Evolutionary conservation across 2,888 invertebrate species (phyloP).

Genomic region (Neocrepidodera transversa): DNA sequence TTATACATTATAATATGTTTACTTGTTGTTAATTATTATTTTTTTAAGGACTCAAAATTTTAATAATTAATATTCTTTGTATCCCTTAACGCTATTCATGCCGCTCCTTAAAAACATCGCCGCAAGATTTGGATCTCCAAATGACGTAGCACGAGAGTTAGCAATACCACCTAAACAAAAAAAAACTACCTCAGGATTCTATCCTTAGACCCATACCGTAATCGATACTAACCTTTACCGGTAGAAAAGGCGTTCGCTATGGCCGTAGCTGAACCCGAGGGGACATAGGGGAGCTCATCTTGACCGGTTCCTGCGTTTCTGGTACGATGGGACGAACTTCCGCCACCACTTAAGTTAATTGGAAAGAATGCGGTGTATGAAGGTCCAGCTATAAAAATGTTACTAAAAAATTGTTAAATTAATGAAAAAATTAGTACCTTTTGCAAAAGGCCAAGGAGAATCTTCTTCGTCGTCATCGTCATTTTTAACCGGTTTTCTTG

Average conservation of each 20-base stretch:
- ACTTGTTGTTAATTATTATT: no score
- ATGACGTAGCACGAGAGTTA: conserved; percentile 76
- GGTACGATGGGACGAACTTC: conserved; percentile 41
- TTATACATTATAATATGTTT: no score
- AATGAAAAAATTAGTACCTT: no score
- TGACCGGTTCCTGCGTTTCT: conserved; percentile 42
- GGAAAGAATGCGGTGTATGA: conserved; percentile 69
- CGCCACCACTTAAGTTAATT: conserved; percentile 67
- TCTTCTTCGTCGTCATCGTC: conserved; percentile 48
- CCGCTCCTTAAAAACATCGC: conserved; percentile 56
- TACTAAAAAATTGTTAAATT: not conserved
- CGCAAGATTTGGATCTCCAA: conserved; percentile 66
- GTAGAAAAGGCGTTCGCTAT: conserved; percentile 78
- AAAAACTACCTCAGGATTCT: not conserved
- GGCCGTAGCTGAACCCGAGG: conserved; percentile 68
- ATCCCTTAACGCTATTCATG: conserved; percentile 34
- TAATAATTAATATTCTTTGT: not conserved
- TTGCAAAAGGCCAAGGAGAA: conserved; percentile 10
- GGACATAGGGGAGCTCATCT: conserved; percentile 52
- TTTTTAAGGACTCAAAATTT: not conserved
- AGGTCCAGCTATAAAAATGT: conserved; percentile 33
- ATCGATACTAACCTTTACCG: conserved; percentile 54
- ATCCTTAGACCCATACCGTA: not conserved
- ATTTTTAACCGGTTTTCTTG: conserved; percentile 35
- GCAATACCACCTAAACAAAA: conserved; percentile 67